phyloP scores from a whole-genome alignment of 2,797 vertebrate genomes.

The Pelodytes ibericus region DNA sequence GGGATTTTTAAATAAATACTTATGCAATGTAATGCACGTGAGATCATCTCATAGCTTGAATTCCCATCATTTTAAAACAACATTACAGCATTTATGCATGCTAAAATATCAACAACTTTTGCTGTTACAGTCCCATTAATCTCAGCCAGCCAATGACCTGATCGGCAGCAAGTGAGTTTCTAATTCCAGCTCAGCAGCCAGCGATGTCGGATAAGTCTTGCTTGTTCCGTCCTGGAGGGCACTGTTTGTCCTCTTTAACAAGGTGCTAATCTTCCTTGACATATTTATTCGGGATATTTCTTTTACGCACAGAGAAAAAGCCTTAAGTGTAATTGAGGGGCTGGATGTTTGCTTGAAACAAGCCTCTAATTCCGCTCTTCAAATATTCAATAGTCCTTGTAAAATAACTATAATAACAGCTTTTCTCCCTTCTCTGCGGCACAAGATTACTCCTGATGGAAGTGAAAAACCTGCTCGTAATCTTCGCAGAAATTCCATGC shows the following conservation, averaged over 20 bases:
- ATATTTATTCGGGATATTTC: conserved; percentile 68
- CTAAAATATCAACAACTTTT: too few relatives aligned
- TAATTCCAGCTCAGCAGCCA: neutral
- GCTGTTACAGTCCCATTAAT: too few relatives aligned
- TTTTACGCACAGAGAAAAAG: conserved; percentile 57
- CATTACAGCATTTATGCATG: too few relatives aligned
- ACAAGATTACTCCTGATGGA: conserved; percentile 34
- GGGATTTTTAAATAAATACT: too few relatives aligned
- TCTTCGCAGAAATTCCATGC: neutral
- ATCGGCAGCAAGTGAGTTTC: too few relatives aligned
- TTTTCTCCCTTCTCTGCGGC: conserved; percentile 20
- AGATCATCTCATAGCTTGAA: too few relatives aligned
- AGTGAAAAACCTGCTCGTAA: neutral
- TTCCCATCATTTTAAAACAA: too few relatives aligned
- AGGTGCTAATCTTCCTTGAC: conserved; percentile 67
- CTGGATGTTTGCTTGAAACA: conserved; percentile 59
- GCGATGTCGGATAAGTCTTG: neutral
- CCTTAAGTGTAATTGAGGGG: conserved; percentile 61
- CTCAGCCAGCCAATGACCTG: too few relatives aligned
- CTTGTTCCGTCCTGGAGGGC: neutral
- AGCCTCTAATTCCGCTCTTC: conserved; percentile 57
- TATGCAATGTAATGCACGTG: too few relatives aligned
- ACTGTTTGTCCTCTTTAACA: conserved; percentile 67
- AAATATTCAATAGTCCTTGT: conserved; percentile 54
- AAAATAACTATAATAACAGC: conserved; percentile 40